Conservation (phyloP, 2,888 invertebrate genomes). For the Callinectes sapidus region DNA sequence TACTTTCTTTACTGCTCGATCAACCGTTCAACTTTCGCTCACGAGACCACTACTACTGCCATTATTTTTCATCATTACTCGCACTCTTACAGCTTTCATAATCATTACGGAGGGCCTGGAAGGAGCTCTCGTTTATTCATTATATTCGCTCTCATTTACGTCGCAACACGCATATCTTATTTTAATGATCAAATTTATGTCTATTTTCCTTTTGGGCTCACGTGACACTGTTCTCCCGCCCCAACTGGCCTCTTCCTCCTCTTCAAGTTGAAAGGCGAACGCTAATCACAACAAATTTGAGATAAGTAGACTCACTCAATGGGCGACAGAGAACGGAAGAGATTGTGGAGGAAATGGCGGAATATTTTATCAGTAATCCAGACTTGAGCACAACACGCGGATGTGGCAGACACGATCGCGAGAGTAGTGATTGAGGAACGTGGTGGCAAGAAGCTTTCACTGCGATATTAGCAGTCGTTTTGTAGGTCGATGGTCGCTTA, state of each 20-base stretch:
- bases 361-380: background rate
- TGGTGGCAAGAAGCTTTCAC: background rate
- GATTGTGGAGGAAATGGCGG: background rate
- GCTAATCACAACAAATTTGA: background rate
- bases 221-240: background rate
- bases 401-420: background rate
- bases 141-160: background rate
- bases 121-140: background rate
- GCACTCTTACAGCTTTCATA: background rate
- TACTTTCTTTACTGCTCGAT: background rate
- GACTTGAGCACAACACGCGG: background rate
- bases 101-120: background rate
- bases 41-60: background rate
- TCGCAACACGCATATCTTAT: background rate
- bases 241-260: background rate
- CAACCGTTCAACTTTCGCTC: background rate
- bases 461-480: background rate
- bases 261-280: background rate
- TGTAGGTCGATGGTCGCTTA: constrained; percentile 3
- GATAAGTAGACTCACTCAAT: background rate
- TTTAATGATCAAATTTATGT: background rate
- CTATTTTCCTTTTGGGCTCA: background rate
- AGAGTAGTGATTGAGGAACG: background rate
- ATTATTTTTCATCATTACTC: background rate
- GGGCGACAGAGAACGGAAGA: background rate